Conservation (phyloP, 2,113 vertebrate species). For the Athene cunicularia region DNA sequence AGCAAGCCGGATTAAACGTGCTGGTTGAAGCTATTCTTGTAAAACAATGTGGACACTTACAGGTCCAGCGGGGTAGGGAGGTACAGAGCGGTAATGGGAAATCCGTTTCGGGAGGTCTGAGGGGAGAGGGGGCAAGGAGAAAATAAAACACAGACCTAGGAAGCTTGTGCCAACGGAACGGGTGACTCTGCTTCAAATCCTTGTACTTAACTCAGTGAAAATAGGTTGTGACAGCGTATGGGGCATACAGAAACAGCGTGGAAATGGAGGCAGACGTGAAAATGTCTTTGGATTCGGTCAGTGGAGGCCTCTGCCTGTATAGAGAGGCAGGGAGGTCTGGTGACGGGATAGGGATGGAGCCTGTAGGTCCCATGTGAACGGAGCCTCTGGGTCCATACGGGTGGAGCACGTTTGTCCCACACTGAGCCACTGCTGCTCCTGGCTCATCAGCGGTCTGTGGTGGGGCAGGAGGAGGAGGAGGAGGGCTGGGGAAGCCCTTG, state of each 20-base stretch:
- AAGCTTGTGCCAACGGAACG: neutral
- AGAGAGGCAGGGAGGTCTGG: rapidly evolving
- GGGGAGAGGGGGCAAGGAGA: neutral
- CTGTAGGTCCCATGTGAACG: rapidly evolving
- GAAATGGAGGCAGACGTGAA: neutral
- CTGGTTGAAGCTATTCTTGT: neutral
- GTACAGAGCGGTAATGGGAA: neutral
- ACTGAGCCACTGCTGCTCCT: neutral
- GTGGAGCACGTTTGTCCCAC: rapidly evolving
- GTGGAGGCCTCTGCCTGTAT: neutral
- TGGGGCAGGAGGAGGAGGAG: neutral
- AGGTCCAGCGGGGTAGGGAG: rapidly evolving
- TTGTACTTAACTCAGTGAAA: neutral
- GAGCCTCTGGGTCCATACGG: rapidly evolving
- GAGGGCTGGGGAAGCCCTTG: neutral
- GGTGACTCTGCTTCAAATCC: neutral
- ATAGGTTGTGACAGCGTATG: neutral
- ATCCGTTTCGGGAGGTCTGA: neutral
- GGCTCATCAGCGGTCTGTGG: neutral
- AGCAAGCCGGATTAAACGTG: rapidly evolving
- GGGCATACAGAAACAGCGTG: neutral
- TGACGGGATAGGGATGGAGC: neutral
- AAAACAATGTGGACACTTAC: rapidly evolving
- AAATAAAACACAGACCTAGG: neutral
- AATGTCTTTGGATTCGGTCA: neutral